Percentiles rank a stretch among this genome's conserved stretches.
Evolutionary conservation across 2,113 vertebrate genomes (phyloP).

Genomic region (Alosa alosa): DNA sequence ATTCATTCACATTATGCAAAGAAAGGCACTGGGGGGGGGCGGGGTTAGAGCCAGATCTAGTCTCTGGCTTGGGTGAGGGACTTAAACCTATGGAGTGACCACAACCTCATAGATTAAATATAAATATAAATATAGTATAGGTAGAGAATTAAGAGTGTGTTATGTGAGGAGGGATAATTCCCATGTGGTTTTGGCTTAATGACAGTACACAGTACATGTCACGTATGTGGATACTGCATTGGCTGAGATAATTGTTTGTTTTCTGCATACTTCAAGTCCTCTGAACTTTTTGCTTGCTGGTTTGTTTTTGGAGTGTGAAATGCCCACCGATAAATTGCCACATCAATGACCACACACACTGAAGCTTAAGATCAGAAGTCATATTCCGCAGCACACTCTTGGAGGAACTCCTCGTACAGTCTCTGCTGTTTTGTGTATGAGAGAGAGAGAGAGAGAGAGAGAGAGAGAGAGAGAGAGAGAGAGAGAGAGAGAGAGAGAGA

Average conservation of each 20-base stretch:
- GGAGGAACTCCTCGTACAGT: constrained; percentile 74
- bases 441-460: background rate
- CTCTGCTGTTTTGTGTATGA: constrained; percentile 54
- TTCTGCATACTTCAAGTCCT: background rate
- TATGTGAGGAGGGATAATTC: background rate
- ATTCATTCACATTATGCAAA: constrained; percentile 30
- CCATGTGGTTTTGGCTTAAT: background rate
- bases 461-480: background rate
- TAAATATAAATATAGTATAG: background rate
- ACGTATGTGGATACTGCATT: background rate
- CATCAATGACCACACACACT: background rate
- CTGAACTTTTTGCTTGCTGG: background rate
- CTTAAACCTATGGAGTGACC: background rate
- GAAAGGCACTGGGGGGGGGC: constrained; percentile 43
- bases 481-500: background rate
- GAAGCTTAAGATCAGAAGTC: constrained; percentile 62
- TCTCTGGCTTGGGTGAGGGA: background rate
- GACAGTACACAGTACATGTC: background rate
- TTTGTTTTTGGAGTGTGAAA: background rate
- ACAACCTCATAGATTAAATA: background rate
- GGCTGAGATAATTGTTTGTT: background rate
- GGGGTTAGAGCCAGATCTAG: background rate
- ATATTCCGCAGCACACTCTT: constrained; percentile 73
- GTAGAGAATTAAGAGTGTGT: background rate
- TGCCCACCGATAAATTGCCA: background rate